Base-by-base conservation (phyloP, 1,140 invertebrate genomes). In the Bombus terrestris region DNA sequence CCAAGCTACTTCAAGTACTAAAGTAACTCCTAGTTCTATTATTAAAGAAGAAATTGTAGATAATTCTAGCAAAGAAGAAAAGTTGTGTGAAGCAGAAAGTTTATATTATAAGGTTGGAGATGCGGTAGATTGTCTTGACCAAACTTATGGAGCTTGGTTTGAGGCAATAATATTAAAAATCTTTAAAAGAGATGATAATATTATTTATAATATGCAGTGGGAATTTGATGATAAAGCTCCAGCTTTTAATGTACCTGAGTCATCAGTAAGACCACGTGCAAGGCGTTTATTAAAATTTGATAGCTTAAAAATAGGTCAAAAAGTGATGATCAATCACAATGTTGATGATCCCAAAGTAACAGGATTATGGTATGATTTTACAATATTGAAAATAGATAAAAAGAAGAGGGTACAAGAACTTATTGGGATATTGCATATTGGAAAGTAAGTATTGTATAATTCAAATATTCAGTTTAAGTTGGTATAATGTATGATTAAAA, bases 321-420 rank as follows among this genome's bases (percentile, higher is more conserved):
- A 91, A 84, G 96, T 98, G 9, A 96, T 98, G 96, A 95, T 97
- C 0, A 98, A 98, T 95, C 97, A 97, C 90, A 98, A 98, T 92
- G 95, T 97, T 66, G 97, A 98, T 89, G 95, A 97, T 41, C 96
- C 97, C 2, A 94, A 96, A 47, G 95, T 96, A 92, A 95, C 96
- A 92, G 98, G 98, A 22, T 96, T 96, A 92, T 98, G 98, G 98
- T 98, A 97, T 94, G 97, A 97, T 76, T 95, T 95, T 86, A 92
- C 95, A n/a, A 93, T 97, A 59, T 95, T 94, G n/a, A 92, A 93
- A 82, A 87, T 93, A 66, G 86, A 85, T 37, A 92, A 88, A 76
- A 92, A 71, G 59, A 92, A 88, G 87, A 93, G 43, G 83, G 74
- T 74, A 5, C 80, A 88, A 57, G 62, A 92, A 39, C 71, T 96